Percentiles rank a stretch among this genome's conserved stretches.
phyloP scores from a whole-genome alignment of 2,888 invertebrate genomes.

The Troides aeacus region DNA sequence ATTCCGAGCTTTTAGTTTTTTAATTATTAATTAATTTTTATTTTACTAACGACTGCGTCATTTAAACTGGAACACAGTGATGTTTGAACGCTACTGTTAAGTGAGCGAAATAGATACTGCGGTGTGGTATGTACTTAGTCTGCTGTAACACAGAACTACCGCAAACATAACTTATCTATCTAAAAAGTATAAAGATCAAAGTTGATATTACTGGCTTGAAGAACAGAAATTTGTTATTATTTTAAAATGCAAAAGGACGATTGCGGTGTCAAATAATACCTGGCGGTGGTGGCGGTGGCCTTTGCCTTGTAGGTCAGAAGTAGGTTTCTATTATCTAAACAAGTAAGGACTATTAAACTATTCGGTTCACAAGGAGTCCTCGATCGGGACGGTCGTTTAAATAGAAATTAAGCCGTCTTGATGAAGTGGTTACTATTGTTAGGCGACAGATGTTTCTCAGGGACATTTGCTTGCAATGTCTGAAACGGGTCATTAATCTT shows the following conservation, averaged over 20 bases:
- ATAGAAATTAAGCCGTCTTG: slow-evolving; percentile 45
- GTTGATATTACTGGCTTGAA: background rate
- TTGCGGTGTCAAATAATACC: background rate
- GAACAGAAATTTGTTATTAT: background rate
- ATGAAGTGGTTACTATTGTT: slow-evolving; percentile 38
- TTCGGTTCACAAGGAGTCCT: slow-evolving; percentile 43
- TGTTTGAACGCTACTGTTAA: no score
- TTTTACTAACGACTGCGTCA: no score
- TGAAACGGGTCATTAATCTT: slow-evolving; percentile 41
- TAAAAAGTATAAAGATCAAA: background rate
- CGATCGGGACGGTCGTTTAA: slow-evolving; percentile 57
- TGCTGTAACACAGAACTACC: no score
- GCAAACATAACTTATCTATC: background rate
- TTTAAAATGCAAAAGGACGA: background rate
- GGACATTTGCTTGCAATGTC: slow-evolving; percentile 40
- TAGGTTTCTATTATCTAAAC: slow-evolving; percentile 5
- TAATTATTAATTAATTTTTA: no score
- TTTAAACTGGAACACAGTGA: no score
- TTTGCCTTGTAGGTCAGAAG: background rate
- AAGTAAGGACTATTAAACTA: slow-evolving; percentile 19
- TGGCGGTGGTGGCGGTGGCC: background rate
- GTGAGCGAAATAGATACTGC: no score
- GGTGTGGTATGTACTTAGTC: no score
- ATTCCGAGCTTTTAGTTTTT: no score
- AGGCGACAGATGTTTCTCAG: slow-evolving; percentile 40